A percentile compares a stretch with the other conserved stretches of the same genome.
Conservation (phyloP, 2,113 vertebrate genomes). For the Xenus cinereus region DNA sequence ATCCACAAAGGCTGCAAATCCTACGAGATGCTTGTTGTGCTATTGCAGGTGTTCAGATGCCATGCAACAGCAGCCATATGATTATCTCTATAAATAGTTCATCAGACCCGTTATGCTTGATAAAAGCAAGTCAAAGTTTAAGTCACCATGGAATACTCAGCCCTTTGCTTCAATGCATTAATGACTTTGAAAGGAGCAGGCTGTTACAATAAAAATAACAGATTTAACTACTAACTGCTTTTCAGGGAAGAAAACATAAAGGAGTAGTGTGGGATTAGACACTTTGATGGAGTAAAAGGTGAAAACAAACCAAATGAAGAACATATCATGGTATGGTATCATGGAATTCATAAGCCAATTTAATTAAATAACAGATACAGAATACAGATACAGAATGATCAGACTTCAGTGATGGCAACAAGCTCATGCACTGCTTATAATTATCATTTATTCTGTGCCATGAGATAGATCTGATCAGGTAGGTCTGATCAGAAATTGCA, state of each 20-base stretch:
- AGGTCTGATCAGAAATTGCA: not conserved
- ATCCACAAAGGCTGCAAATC: not conserved
- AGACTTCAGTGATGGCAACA: not conserved
- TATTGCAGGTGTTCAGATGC: not conserved
- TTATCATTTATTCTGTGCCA: not conserved
- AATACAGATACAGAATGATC: not conserved
- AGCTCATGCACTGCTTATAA: not conserved
- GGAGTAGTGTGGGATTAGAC: not conserved
- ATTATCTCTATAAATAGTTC: not conserved
- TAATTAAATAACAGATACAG: not conserved
- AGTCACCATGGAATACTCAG: not conserved
- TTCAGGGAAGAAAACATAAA: not conserved
- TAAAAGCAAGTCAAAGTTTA: not conserved
- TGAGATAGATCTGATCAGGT: not conserved
- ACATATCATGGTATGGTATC: too few relatives aligned
- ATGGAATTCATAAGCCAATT: not conserved
- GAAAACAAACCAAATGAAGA: not conserved
- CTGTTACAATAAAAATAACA: not conserved
- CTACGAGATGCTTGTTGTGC: not conserved
- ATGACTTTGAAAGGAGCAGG: not conserved
- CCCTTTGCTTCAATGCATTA: not conserved
- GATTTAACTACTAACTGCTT: not conserved
- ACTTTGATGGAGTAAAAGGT: not conserved
- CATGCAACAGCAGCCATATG: not conserved
- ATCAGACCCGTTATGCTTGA: not conserved